Percentiles rank a stretch among this genome's conserved stretches.
Conservation (phyloP, 2,888 invertebrate species). For the Helobdella robusta region DNA sequence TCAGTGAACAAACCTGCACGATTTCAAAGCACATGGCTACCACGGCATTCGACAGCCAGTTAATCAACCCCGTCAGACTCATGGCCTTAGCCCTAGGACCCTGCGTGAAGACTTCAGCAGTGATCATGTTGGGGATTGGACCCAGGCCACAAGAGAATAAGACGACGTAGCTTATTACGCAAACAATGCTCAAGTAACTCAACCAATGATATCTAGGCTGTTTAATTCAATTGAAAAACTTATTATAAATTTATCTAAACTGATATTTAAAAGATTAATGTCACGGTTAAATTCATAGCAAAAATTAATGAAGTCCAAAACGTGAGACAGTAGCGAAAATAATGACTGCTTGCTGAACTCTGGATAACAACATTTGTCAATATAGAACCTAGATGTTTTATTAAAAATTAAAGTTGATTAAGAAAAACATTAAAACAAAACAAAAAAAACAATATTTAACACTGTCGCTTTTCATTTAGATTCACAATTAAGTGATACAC, state of each 20-base stretch:
- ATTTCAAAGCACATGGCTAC: conserved; percentile 82
- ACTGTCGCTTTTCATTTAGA: no score
- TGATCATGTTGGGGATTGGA: conserved; percentile 87
- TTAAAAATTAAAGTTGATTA: not conserved
- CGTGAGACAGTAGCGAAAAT: no score
- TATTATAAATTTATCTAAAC: conserved; percentile 10
- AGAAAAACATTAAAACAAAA: not conserved
- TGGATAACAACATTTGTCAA: no score
- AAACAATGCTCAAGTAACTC: conserved; percentile 54
- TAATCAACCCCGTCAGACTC: conserved; percentile 75
- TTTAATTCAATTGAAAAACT: conserved; percentile 21
- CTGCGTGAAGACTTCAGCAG: conserved; percentile 84
- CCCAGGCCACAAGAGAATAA: conserved; percentile 82
- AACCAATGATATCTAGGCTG: conserved; percentile 37
- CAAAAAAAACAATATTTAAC: not conserved
- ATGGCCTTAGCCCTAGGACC: conserved; percentile 73
- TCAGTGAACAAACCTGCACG: conserved; percentile 44
- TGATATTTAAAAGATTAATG: no score
- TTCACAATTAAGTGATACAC: no score
- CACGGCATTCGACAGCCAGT: conserved; percentile 97
- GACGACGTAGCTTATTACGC: conserved; percentile 72
- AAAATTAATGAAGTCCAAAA: no score
- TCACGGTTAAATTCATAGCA: no score
- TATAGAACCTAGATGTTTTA: no score
- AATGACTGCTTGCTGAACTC: no score